phyloP scores from a whole-genome alignment of 2,888 invertebrate genomes.

The Oscheius sp. region DNA sequence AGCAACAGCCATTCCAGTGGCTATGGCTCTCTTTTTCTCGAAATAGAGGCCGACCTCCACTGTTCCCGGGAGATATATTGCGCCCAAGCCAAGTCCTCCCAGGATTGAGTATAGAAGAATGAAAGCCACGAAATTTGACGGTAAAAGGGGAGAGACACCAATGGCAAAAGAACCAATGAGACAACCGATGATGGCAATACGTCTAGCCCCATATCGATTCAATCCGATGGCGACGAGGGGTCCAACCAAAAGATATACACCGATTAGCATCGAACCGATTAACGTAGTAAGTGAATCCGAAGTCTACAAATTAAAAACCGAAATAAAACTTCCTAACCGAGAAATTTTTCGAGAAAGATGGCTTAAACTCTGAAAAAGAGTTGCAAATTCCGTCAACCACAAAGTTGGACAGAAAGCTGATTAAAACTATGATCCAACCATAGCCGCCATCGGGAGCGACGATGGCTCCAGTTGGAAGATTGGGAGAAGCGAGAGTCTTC shows the following conservation, averaged over 20 bases:
- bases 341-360: constrained; percentile 79
- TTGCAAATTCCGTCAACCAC: constrained; percentile 94
- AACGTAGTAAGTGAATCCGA: constrained; percentile 80
- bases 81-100: constrained; percentile 83
- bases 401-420: constrained; percentile 90
- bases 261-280: constrained; percentile 87
- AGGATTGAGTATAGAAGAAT: constrained; percentile 84
- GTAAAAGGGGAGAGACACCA: constrained; percentile 73
- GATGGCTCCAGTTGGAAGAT: too few relatives aligned
- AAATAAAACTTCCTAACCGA: constrained; percentile 71
- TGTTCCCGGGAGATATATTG: constrained; percentile 94
- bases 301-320: constrained; percentile 71
- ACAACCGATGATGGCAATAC: constrained; percentile 83
- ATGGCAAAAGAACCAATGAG: constrained; percentile 73
- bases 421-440: constrained; percentile 87
- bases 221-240: constrained; percentile 92
- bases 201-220: constrained; percentile 89
- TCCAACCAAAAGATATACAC: constrained; percentile 84
- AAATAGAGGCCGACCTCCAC: constrained; percentile 96
- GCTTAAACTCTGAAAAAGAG: constrained; percentile 83
- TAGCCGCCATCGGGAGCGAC: constrained; percentile 88
- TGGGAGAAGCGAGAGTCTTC: too few relatives aligned
- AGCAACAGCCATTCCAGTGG: constrained; percentile 93
- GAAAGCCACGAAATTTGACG: constrained; percentile 82
- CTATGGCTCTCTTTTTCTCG: constrained; percentile 91